phyloP scores from a whole-genome alignment of 2,113 vertebrate species.

The Malurus cyaneus region DNA sequence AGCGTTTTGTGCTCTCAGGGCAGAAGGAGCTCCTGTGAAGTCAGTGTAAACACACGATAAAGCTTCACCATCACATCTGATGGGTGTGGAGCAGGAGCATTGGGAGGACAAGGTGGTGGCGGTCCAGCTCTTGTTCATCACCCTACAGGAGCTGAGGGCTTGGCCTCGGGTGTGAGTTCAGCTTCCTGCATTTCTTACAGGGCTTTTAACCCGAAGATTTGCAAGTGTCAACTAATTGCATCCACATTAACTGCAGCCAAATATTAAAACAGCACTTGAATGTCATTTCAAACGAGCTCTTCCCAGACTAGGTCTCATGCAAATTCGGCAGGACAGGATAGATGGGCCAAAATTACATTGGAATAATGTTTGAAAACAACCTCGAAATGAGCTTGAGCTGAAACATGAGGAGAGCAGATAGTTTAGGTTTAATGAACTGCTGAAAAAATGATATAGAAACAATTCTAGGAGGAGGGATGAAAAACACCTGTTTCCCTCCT shows the following conservation, averaged over 20 bases:
- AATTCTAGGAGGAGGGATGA: background rate
- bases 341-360: background rate
- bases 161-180: background rate
- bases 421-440: background rate
- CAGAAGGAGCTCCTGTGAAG: background rate
- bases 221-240: conserved; percentile 26
- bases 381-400: background rate
- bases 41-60: background rate
- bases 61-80: background rate
- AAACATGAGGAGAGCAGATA: background rate
- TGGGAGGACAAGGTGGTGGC: background rate
- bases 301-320: background rate
- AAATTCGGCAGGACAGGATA: background rate
- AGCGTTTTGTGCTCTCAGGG: background rate
- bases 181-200: conserved; percentile 2
- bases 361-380: background rate
- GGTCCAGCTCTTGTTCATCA: background rate
- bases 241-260: background rate
- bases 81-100: background rate
- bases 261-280: background rate
- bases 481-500: background rate
- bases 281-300: background rate
- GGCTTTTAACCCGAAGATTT: conserved; percentile 21
- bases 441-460: background rate
- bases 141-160: background rate